phyloP scores from a whole-genome alignment of 1,140 invertebrate species.

The Andrena cerasifolii region DNA sequence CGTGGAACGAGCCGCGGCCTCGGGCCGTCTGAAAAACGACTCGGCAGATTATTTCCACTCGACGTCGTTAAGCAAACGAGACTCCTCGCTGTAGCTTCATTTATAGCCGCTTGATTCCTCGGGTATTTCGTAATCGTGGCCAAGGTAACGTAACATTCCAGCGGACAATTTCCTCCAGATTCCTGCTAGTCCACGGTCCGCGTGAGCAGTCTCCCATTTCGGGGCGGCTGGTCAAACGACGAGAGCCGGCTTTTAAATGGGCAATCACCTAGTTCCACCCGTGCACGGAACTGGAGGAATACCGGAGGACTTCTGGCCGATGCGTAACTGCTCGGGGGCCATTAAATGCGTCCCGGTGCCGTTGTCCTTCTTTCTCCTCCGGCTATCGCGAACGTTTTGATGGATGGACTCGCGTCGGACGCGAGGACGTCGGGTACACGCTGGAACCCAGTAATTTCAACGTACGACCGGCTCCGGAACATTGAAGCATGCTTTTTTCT shows the following conservation, averaged over 20 bases:
- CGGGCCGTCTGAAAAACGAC: slow-evolving; percentile 30
- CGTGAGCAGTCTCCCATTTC: slow-evolving; percentile 21
- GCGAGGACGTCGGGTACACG: background rate
- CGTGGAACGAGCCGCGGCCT: slow-evolving; percentile 11
- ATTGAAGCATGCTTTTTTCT: no score
- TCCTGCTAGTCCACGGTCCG: no score
- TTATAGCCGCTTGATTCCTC: background rate
- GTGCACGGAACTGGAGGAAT: slow-evolving; percentile 26
- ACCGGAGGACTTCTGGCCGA: slow-evolving; percentile 45
- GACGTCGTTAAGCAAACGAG: slow-evolving; percentile 31
- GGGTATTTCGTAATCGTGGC: slow-evolving; percentile 3
- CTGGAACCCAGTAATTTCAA: background rate
- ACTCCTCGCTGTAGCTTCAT: background rate
- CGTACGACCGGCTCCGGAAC: no score
- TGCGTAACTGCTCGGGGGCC: slow-evolving; percentile 27
- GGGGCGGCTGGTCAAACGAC: slow-evolving; percentile 50
- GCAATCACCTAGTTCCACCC: slow-evolving; percentile 75
- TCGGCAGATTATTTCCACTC: slow-evolving; percentile 40
- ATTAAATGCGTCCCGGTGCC: slow-evolving; percentile 20
- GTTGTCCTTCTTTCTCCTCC: slow-evolving; percentile 14
- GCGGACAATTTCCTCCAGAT: no score
- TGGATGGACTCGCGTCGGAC: background rate
- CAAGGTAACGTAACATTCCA: slow-evolving; percentile 11
- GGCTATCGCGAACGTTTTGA: background rate
- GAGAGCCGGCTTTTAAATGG: slow-evolving; percentile 72